Evolutionary conservation across 2,113 vertebrate genomes (phyloP), one percentile per base, ranked within the genome.

Genomic region (Zapornia atra): DNA sequence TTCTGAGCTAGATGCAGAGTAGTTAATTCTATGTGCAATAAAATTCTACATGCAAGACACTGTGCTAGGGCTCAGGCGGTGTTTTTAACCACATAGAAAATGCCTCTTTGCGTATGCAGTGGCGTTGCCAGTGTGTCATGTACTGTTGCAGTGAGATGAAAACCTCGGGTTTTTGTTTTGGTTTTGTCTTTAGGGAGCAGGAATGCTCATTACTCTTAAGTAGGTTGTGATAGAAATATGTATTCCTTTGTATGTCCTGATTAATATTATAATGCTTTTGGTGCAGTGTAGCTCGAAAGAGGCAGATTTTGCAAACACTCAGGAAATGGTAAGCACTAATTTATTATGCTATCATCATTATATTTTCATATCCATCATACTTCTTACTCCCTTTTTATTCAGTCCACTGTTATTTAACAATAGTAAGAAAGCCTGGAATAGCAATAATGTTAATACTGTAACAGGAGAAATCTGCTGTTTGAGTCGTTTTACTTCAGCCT

Each of bases 201-300:
- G 36, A 87, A 72, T 69, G 11, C 33, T 84, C 25, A 79, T 36
- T 92, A 22, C 13, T 82, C 26, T 72, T 72, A 82, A 79, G 69
- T 48, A 87, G 70, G 70, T 93, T 76, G 88, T 85, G 19, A 71
- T 86, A 82, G 19, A 82, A 77, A 34, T 76, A 48, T 86, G 31
- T 95, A 44, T 86, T 90, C 60, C n/a, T 77, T 96, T 87, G 29
- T 77, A 92, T 85, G 9, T 80, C 63, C 57, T 95, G 83, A 92
- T 92, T 95, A 94, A 95, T 95, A 81, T 90, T 88, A 90, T 92
- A 81, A 95, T 95, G 53, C 89, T 94, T 96, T 94, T 96, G 95
- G 91, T 97, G 84, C 95, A 89, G 92, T 96, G 92, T 95, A 93
- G 82, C 88, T 93, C 19, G 9, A 96, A 92, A 93, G 84, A 96